Evolutionary conservation across 2,797 vertebrate species (phyloP).

Genomic region (Cyprinodon diabolis): DNA sequence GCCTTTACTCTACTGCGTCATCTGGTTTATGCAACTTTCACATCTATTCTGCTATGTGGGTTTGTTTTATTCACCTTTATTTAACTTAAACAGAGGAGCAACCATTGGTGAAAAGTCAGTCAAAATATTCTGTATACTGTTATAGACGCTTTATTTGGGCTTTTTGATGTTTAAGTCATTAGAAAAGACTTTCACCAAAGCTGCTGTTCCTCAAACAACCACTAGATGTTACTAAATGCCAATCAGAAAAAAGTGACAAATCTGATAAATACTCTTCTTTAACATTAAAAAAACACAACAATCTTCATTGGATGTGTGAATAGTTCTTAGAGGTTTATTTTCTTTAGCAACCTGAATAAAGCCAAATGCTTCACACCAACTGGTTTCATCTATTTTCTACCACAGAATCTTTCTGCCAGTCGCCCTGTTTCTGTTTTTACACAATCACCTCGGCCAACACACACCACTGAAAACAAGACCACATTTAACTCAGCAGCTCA

Average conservation of each 20-base stretch:
- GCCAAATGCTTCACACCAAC: neutral
- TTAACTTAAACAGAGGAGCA: neutral
- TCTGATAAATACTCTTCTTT: neutral
- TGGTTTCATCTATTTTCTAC: neutral
- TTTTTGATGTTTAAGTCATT: too few relatives aligned
- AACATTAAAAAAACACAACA: neutral
- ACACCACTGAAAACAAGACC: constrained; percentile 30
- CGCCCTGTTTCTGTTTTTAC: constrained; percentile 54
- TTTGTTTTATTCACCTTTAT: neutral
- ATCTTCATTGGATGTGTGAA: neutral
- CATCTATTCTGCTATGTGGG: neutral
- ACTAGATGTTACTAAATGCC: constrained; percentile 5
- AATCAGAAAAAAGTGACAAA: neutral
- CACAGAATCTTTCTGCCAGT: constrained; percentile 3
- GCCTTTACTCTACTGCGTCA: neutral
- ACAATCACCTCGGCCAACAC: constrained; percentile 39
- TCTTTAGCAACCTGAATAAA: neutral
- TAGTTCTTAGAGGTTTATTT: too few relatives aligned
- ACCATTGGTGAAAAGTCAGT: neutral
- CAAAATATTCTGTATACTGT: neutral
- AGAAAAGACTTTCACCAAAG: neutral
- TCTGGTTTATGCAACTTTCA: neutral
- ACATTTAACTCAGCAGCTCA: constrained; percentile 38
- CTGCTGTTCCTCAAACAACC: neutral
- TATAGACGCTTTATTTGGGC: too few relatives aligned